phyloP scores from a whole-genome alignment of 2,797 vertebrate species.

The Brachymystax lenok region DNA sequence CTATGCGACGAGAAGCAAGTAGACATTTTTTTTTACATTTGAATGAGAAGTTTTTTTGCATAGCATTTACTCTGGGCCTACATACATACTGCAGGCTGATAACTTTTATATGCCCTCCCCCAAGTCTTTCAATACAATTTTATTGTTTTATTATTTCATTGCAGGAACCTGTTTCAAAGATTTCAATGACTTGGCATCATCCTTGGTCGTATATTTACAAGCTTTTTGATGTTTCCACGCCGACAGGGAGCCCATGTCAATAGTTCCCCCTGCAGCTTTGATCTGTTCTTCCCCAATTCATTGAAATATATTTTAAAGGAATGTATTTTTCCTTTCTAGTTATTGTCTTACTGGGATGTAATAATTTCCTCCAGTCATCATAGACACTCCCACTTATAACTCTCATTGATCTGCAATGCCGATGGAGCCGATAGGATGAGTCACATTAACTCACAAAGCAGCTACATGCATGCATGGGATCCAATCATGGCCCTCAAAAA shows the following conservation, averaged over 20 bases:
- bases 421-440: constrained; percentile 14
- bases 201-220: constrained; percentile 30
- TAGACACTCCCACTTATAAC: constrained; percentile 54
- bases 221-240: constrained; percentile 51
- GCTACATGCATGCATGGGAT: background rate
- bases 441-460: background rate
- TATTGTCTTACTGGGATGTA: constrained; percentile 55
- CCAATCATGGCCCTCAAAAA: background rate
- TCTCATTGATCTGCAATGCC: constrained; percentile 58
- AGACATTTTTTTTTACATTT: no score
- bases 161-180: constrained; percentile 35
- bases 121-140: background rate
- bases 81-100: background rate
- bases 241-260: constrained; percentile 33
- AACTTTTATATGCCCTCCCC: background rate
- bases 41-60: no score
- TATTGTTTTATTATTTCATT: background rate
- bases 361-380: constrained; percentile 63
- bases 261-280: constrained; percentile 53
- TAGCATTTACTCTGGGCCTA: no score
- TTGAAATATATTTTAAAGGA: constrained; percentile 52
- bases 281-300: constrained; percentile 58
- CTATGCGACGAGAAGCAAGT: no score
- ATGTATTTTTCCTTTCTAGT: constrained; percentile 41
- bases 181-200: constrained; percentile 33